Evolutionary conservation across 2,113 vertebrate genomes (phyloP).

Genomic region (Dunckerocampus dactyliophorus): DNA sequence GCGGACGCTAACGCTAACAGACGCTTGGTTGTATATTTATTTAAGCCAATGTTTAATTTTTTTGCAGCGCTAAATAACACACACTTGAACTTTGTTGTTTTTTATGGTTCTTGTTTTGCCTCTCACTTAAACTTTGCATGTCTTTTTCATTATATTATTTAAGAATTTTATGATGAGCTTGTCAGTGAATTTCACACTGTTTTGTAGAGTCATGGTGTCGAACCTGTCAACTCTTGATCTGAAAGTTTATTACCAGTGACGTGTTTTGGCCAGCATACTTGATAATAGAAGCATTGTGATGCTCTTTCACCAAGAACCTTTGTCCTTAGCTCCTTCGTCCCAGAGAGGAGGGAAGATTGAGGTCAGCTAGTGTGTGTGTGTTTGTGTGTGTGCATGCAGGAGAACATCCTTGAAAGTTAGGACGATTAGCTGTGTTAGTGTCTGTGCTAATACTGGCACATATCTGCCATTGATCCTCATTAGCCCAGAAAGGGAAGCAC

Average conservation of each 20-base stretch:
- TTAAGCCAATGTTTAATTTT: background rate
- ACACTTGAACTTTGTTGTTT: background rate
- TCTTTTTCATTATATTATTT: too few relatives aligned
- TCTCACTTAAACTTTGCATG: too few relatives aligned
- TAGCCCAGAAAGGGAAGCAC: constrained; percentile 28
- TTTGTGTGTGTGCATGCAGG: constrained; percentile 8
- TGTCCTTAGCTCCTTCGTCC: constrained; percentile 33
- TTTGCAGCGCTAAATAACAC: background rate
- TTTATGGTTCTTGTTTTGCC: too few relatives aligned
- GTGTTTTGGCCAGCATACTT: background rate
- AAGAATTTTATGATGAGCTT: too few relatives aligned
- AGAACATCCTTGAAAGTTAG: constrained; percentile 61
- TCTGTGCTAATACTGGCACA: constrained; percentile 56
- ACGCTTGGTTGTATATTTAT: too few relatives aligned
- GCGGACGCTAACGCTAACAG: too few relatives aligned
- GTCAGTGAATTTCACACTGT: background rate
- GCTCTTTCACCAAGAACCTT: constrained; percentile 15
- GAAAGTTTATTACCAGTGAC: background rate
- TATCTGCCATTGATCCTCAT: constrained; percentile 62
- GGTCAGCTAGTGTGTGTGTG: constrained; percentile 30
- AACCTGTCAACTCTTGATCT: background rate
- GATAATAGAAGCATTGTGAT: background rate
- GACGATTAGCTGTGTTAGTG: constrained; percentile 51
- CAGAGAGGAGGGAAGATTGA: constrained; percentile 41
- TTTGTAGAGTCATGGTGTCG: background rate